These are phyloP conservation scores for Candoia aspera DNA, from an alignment of 2,113 vertebrate species.

Conservation along the genomic window DNA sequence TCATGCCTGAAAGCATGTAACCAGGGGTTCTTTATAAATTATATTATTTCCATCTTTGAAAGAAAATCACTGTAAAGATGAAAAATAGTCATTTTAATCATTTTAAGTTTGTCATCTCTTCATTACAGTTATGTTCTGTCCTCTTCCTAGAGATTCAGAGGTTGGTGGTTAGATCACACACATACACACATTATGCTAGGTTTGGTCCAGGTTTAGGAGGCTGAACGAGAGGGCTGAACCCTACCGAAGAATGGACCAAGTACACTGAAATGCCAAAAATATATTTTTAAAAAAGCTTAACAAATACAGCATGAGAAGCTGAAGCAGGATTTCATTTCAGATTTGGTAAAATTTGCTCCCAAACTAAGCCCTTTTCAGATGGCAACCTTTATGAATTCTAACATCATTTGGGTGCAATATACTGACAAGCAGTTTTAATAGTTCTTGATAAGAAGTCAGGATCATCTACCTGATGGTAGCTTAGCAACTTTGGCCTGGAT, in stretches of 20 bases:
- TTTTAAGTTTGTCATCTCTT: background rate
- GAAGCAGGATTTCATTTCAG: background rate
- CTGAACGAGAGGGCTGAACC: background rate
- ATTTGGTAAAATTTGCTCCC: background rate
- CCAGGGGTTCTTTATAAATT: background rate
- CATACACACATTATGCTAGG: background rate
- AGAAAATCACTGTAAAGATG: conserved; percentile 31
- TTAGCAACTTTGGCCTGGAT: conserved; percentile 51
- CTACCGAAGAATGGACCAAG: conserved; percentile 43
- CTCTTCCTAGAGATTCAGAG: background rate
- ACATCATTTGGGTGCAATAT: conserved; percentile 71
- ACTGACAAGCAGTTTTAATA: conserved; percentile 57
- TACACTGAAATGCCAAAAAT: conserved; percentile 56
- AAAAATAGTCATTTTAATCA: background rate
- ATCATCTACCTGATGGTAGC: conserved; percentile 43
- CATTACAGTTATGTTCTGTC: background rate
- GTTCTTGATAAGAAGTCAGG: conserved; percentile 43
- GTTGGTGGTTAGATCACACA: background rate
- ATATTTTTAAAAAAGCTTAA: background rate
- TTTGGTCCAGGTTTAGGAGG: background rate
- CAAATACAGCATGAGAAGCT: background rate
- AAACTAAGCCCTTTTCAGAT: background rate
- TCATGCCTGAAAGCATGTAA: background rate
- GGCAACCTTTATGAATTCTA: conserved; percentile 67
- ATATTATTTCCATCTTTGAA: background rate